phyloP scores from a whole-genome alignment of 2,888 invertebrate species.

The Lasius platythorax region DNA sequence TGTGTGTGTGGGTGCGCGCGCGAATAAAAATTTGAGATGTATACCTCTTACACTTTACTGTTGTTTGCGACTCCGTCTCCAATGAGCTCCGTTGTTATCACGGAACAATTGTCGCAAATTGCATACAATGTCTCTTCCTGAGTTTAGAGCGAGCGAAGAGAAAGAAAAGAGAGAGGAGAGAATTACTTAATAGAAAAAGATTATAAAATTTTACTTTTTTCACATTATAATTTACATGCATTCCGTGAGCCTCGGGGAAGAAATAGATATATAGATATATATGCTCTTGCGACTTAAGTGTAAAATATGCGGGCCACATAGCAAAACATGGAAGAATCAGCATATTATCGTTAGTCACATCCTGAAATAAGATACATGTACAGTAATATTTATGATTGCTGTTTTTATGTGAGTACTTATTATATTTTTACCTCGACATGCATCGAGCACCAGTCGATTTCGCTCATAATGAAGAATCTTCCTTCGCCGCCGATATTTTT shows the following conservation, averaged over 20 bases:
- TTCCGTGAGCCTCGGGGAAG: slow-evolving; percentile 82
- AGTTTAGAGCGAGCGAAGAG: neutral
- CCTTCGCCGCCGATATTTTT: slow-evolving; percentile 84
- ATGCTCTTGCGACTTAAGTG: slow-evolving; percentile 81
- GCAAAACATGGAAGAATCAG: slow-evolving; percentile 82
- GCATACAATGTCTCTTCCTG: slow-evolving; percentile 85
- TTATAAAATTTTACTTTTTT: neutral
- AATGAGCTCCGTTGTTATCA: slow-evolving; percentile 84
- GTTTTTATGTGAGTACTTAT: neutral
- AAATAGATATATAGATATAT: slow-evolving; percentile 83
- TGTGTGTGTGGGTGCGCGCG: neutral
- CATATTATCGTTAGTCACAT: slow-evolving; percentile 77
- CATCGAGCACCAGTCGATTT: slow-evolving; percentile 85
- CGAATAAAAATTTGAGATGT: neutral
- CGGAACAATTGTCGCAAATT: slow-evolving; percentile 85
- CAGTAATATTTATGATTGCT: neutral
- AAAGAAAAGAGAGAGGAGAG: neutral
- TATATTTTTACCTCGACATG: slow-evolving; percentile 80
- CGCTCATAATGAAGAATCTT: slow-evolving; percentile 85
- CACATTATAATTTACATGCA: slow-evolving; percentile 76
- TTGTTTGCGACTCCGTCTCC: slow-evolving; percentile 85
- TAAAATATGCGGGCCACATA: slow-evolving; percentile 85
- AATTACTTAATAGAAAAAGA: neutral
- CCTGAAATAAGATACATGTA: slow-evolving; percentile 67
- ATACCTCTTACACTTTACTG: neutral